Evolutionary conservation across 2,113 vertebrate genomes (phyloP).

Genomic region (Corythornis madagascariensis): DNA sequence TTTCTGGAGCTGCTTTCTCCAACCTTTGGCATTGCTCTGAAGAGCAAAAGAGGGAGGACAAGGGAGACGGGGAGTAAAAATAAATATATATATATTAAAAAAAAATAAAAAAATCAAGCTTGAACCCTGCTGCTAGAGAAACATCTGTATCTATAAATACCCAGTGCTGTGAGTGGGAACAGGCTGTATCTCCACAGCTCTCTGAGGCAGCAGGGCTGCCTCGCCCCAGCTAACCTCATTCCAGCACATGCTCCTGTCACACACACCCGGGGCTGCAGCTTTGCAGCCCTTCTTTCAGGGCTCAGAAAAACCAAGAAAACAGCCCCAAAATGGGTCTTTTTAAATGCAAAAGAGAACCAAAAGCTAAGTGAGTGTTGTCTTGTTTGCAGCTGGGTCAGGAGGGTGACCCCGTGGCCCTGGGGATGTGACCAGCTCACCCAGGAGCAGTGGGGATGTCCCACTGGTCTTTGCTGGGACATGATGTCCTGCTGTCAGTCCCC

Average conservation of each 20-base stretch:
- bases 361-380: background rate
- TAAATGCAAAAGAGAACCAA: no score
- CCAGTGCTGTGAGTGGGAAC: slow-evolving; percentile 28
- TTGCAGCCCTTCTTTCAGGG: background rate
- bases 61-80: background rate
- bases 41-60: background rate
- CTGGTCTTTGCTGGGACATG: background rate
- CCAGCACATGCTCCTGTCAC: background rate
- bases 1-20: background rate
- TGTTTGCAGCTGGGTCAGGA: accelerated
- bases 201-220: background rate
- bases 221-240: slow-evolving; percentile 9
- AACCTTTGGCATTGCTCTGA: background rate
- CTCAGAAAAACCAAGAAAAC: background rate
- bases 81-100: background rate
- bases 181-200: slow-evolving; percentile 57
- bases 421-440: background rate
- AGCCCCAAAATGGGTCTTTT: accelerated
- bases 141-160: slow-evolving; percentile 69
- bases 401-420: accelerated
- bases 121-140: slow-evolving; percentile 48
- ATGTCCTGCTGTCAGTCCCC: background rate
- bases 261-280: background rate
- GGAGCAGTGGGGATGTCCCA: background rate
- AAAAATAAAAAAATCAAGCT: background rate